Evolutionary conservation across 2,113 vertebrate genomes (phyloP), one percentile per base, ranked within the genome.

Genomic region (Alces alces): DNA sequence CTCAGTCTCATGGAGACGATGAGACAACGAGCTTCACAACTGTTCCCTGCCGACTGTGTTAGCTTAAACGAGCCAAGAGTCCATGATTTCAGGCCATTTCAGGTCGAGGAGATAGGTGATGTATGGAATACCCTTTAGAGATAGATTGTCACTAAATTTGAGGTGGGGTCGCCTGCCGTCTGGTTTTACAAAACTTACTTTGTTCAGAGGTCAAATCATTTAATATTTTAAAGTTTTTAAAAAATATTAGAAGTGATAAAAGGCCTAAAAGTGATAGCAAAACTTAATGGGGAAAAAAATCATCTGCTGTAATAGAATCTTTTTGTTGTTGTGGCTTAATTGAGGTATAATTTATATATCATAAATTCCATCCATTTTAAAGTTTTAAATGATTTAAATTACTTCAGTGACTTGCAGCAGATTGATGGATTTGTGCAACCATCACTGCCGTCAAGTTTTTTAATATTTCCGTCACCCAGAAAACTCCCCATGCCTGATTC

Each of bases 11-110:
- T 70, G 0, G 2, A 70, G 54, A 39, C 91, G 93, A 64, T 28
- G 2, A 70, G 50, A n/a, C 92, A 93, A 78, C 21, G 82, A 97
- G 91, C 73, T 78, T 97, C 91, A 64, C 39, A 96, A 54, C 89
- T 96, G 86, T 97, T 96, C 70, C 15, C 97, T 95, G 86, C 87
- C 91, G 80, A 54, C 16, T 83, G 54, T 78, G 60, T 96, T 73
- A 96, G 96, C 88, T 86, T 91, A 82, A 97, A 95, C 80, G 95
- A 96, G 97, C 94, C 96, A 80, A 10, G 50, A 52, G 91, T 95
- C 66, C 92, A 92, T 96, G 97, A 97, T 97, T 97, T 95, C 91
- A 97, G 92, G 86, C 95, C 87, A 54, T 93, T 97, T 91, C 94
- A 80, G 47, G 47, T 5, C 33, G 88, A 86, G 7, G 11, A 79